phyloP scores from a whole-genome alignment of 2,888 invertebrate species.

The Calameuta idolon region DNA sequence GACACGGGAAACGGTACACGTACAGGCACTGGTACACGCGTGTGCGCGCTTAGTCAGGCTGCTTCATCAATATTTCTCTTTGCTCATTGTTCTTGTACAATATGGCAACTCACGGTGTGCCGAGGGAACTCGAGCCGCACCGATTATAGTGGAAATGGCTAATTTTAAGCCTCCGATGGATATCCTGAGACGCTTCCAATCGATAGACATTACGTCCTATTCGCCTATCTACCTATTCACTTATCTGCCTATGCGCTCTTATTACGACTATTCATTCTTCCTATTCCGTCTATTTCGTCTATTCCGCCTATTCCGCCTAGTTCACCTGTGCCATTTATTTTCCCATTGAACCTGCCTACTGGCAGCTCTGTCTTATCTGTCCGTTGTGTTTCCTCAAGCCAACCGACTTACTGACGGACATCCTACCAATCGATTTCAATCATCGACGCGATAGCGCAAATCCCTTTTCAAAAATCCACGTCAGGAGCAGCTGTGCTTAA shows the following conservation, averaged over 20 bases:
- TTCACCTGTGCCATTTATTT: not conserved
- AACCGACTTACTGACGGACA: no score
- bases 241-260: no score
- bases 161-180: slow-evolving; percentile 33
- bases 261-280: no score
- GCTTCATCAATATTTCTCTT: slow-evolving; percentile 72
- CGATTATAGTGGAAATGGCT: slow-evolving; percentile 52
- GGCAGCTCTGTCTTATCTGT: no score
- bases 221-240: not conserved
- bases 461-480: not conserved
- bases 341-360: no score
- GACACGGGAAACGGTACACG: not conserved
- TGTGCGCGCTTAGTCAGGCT: slow-evolving; percentile 48
- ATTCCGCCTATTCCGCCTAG: not conserved
- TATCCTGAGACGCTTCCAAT: not conserved
- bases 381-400: no score
- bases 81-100: slow-evolving; percentile 67
- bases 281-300: no score
- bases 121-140: slow-evolving; percentile 25
- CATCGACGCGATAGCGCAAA: not conserved
- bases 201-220: not conserved
- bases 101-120: slow-evolving; percentile 29
- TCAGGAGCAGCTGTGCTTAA: not conserved
- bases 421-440: not conserved
- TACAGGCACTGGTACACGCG: not conserved